phyloP scores from a whole-genome alignment of 2,797 vertebrate species.

The Pangasius larnaudii region DNA sequence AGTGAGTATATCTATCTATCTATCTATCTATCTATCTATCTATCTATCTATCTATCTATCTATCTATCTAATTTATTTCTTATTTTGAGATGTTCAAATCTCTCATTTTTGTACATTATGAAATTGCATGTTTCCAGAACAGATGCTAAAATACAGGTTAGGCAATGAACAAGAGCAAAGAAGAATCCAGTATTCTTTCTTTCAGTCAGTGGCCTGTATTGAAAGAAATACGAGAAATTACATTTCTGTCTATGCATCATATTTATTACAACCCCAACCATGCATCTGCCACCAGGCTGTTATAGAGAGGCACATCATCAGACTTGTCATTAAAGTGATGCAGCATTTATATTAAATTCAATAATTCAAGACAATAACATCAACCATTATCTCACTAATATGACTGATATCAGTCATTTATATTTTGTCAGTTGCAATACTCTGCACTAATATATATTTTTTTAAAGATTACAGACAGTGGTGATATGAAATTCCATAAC shows the following conservation, averaged over 20 bases:
- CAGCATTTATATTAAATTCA: neutral
- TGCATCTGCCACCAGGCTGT: neutral
- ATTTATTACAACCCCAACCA: neutral
- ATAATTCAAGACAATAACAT: neutral
- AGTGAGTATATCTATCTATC: conserved; percentile 70
- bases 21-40: neutral
- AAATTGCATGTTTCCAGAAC: neutral
- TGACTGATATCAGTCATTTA: neutral
- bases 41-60: neutral
- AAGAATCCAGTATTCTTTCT: neutral
- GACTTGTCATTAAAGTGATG: neutral
- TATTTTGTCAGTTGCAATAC: neutral
- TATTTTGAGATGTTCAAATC: neutral
- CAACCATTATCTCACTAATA: neutral
- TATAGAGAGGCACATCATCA: neutral
- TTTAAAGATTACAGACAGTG: neutral
- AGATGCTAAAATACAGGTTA: neutral
- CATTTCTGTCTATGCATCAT: neutral
- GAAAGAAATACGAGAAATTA: neutral
- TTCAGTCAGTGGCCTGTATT: neutral
- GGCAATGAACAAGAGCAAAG: neutral
- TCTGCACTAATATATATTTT: neutral
- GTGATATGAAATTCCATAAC: neutral
- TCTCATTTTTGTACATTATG: neutral
- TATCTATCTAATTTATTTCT: neutral